phyloP scores from a whole-genome alignment of 2,888 invertebrate genomes.

The Platypus cylindrus region DNA sequence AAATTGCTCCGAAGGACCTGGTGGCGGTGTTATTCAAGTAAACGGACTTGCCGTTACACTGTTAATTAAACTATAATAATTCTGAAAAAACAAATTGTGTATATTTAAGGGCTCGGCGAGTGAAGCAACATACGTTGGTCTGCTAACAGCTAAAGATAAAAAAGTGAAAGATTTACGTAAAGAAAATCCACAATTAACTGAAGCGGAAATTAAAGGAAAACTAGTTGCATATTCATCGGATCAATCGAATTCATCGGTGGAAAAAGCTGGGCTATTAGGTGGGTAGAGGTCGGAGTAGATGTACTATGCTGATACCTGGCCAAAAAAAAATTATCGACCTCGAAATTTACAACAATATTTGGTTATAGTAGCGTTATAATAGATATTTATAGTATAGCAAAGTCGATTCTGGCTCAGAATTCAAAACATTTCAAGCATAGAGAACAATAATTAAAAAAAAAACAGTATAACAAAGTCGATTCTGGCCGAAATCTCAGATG shows the following conservation, averaged over 20 bases:
- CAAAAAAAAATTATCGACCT: too few species aligned
- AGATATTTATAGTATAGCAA: too few species aligned
- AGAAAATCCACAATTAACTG: constrained; percentile 47
- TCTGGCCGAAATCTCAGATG: too few species aligned
- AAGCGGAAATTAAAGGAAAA: constrained; percentile 53
- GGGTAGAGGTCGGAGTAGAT: too few species aligned
- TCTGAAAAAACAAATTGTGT: too few species aligned
- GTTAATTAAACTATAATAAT: constrained; percentile 2
- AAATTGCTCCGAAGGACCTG: constrained; percentile 60
- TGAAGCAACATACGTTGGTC: constrained; percentile 73
- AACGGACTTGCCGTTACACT: background rate
- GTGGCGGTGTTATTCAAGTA: constrained; percentile 79
- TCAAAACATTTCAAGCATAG: too few species aligned
- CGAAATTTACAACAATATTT: too few species aligned
- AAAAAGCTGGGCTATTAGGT: constrained; percentile 64
- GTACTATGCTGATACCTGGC: too few species aligned
- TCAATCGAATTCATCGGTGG: constrained; percentile 83
- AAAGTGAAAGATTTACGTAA: constrained; percentile 45
- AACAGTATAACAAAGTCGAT: too few species aligned
- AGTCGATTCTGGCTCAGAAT: too few species aligned
- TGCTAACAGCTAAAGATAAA: constrained; percentile 68
- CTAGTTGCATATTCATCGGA: constrained; percentile 75
- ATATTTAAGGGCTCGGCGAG: constrained; percentile 69
- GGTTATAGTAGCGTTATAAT: too few species aligned
- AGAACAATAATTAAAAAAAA: too few species aligned